phyloP scores from a whole-genome alignment of 2,888 invertebrate genomes.

The Brachynemurus nebulosus region DNA sequence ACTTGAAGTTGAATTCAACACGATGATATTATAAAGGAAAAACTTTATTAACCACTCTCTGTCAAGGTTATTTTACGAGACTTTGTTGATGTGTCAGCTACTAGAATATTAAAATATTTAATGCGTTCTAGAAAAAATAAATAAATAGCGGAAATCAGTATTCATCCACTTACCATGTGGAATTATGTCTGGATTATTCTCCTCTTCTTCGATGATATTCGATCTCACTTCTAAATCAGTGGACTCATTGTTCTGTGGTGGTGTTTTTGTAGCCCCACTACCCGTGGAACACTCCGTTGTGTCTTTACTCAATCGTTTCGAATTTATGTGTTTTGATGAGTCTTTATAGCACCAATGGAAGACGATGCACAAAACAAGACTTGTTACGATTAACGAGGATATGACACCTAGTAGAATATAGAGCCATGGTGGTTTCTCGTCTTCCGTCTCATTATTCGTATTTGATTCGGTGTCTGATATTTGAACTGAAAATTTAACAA shows the following conservation, averaged over 20 bases:
- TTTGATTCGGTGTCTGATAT: too few relatives aligned
- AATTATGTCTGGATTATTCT: constrained; percentile 10
- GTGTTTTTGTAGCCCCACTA: not conserved
- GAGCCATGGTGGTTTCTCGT: constrained; percentile 7
- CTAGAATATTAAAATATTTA: too few relatives aligned
- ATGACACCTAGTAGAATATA: constrained; percentile 8
- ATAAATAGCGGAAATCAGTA: too few relatives aligned
- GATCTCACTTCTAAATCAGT: constrained; percentile 5
- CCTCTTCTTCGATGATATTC: constrained; percentile 6
- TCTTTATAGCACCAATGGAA: constrained; percentile 10
- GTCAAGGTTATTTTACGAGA: too few relatives aligned
- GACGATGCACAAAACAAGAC: constrained; percentile 5
- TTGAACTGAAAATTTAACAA: too few relatives aligned
- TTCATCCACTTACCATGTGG: constrained; percentile 9
- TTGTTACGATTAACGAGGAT: constrained; percentile 5
- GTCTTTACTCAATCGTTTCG: not conserved
- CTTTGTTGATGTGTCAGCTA: too few relatives aligned
- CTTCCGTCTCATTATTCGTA: too few relatives aligned
- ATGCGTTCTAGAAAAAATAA: too few relatives aligned
- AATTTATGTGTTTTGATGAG: not conserved
- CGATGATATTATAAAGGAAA: too few relatives aligned
- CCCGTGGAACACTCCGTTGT: not conserved
- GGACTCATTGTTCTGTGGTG: not conserved
- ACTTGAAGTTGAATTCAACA: too few relatives aligned
- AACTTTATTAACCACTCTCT: too few relatives aligned